Base-by-base conservation (phyloP, 2,888 invertebrate genomes). In the Xanthorhoe designata region DNA sequence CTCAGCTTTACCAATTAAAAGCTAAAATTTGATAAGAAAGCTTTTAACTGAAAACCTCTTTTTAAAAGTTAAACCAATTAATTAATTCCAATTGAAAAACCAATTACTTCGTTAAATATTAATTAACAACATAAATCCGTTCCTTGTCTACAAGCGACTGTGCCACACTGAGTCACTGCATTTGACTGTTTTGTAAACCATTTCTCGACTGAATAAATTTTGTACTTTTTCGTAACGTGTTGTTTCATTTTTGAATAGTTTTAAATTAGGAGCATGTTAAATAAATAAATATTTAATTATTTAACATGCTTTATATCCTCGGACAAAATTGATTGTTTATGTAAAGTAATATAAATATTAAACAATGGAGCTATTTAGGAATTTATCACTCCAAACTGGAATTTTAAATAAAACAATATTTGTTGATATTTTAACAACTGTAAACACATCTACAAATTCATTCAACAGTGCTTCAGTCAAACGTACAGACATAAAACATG, bases 201-300 rank as follows among this genome's bases (percentile, higher is more conserved):
- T 76, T 80, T 84, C 84, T 84, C 68, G 84, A 85, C 83, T 84
- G 83, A 89, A 79, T 89, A 88, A 68, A 86, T 75, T 79, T 84
- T 71, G 69, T 71, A 70, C 63, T 64, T 72, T 72, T 68, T 66
- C 49, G 15, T 47, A 67, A 54, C 15, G 65, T 15, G 7, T 51
- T 56, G 55, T 69, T 69, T 72, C 66, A 64, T 70, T 72, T 57
- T 32, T 32, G 24, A 5, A 24, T 24, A 24, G 24, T 24, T 24
- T 24, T 24, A 1, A 24, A 24, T 4, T 24, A 24, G 24, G 2
- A 24, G 24, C 24, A 24, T 4, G n/a, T n/a, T n/a, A n/a, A n/a
- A n/a, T n/a, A n/a, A n/a, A n/a, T n/a, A n/a, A n/a, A n/a, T n/a
- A n/a, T n/a, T n/a, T n/a, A n/a, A n/a, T n/a, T n/a, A n/a, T n/a